phyloP scores from a whole-genome alignment of 2,888 invertebrate species.

The Pasiphila rectangulata region DNA sequence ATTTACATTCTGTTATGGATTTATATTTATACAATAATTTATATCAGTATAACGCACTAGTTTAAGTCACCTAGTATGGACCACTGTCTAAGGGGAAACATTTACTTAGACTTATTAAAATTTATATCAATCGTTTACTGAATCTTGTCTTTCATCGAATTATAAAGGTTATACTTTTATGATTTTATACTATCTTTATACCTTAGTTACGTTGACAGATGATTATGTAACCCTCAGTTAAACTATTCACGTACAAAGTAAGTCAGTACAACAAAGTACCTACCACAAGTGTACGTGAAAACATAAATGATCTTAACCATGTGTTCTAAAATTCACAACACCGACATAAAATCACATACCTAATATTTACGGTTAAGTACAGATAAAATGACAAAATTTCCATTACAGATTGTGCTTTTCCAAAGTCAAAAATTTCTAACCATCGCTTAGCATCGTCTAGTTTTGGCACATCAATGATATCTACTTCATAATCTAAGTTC shows the following conservation, averaged over 20 bases:
- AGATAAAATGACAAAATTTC: constrained; percentile 38
- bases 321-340: constrained; percentile 57
- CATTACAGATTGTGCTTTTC: constrained; percentile 42
- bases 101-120: constrained; percentile 31
- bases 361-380: constrained; percentile 44
- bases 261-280: constrained; percentile 1
- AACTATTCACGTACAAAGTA: constrained; percentile 14
- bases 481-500: constrained; percentile 41
- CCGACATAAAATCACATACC: constrained; percentile 45
- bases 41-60: constrained; percentile 73
- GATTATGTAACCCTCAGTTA: constrained; percentile 39
- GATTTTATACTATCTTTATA: not conserved
- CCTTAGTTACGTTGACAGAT: not conserved
- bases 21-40: constrained; percentile 58
- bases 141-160: not conserved
- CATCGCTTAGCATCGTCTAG: constrained; percentile 39
- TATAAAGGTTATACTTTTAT: not conserved
- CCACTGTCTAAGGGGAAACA: constrained; percentile 71
- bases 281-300: constrained; percentile 7
- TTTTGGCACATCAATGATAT: constrained; percentile 54
- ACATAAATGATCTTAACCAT: constrained; percentile 28
- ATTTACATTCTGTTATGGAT: constrained; percentile 62
- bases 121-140: constrained; percentile 27
- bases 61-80: constrained; percentile 80
- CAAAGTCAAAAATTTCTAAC: constrained; percentile 41